Evolutionary conservation across 2,113 vertebrate species (phyloP).

Genomic region (Scortum barcoo): DNA sequence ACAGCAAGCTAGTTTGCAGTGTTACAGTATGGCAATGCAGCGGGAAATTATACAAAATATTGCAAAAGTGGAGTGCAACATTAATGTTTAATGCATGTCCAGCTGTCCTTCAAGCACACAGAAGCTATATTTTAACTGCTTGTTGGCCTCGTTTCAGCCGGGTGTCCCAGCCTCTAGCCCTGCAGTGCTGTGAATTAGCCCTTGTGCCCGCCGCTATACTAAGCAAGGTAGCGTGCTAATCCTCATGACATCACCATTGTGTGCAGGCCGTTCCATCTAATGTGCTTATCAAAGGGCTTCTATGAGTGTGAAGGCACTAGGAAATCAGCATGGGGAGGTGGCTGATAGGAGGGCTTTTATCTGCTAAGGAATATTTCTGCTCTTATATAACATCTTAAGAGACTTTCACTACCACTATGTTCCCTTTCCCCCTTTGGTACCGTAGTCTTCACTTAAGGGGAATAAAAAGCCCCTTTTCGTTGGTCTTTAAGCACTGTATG

Average conservation of each 20-base stretch:
- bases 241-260: conserved; percentile 83
- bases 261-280: conserved; percentile 81
- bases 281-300: conserved; percentile 81
- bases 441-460: conserved; percentile 66
- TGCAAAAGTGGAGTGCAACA: conserved; percentile 35
- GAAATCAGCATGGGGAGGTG: conserved; percentile 76
- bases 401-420: conserved; percentile 65
- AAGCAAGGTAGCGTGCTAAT: conserved; percentile 82
- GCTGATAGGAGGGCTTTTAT: conserved; percentile 82
- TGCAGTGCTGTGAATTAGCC: conserved; percentile 68
- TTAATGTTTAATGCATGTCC: conserved; percentile 55
- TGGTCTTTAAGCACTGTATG: conserved; percentile 39
- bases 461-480: conserved; percentile 68
- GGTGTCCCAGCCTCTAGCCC: conserved; percentile 48
- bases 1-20: conserved; percentile 48
- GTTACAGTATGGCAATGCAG: conserved; percentile 20
- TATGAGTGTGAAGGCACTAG: conserved; percentile 77
- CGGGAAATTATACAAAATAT: conserved; percentile 33
- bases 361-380: conserved; percentile 78
- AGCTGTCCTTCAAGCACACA: conserved; percentile 25
- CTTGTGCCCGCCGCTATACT: conserved; percentile 66
- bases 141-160: conserved; percentile 48
- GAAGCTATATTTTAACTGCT: conserved; percentile 41
- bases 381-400: conserved; percentile 81
- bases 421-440: conserved; percentile 62